Evolutionary conservation across 2,797 vertebrate genomes (phyloP).

Genomic region (Yasuhikotakia modesta): DNA sequence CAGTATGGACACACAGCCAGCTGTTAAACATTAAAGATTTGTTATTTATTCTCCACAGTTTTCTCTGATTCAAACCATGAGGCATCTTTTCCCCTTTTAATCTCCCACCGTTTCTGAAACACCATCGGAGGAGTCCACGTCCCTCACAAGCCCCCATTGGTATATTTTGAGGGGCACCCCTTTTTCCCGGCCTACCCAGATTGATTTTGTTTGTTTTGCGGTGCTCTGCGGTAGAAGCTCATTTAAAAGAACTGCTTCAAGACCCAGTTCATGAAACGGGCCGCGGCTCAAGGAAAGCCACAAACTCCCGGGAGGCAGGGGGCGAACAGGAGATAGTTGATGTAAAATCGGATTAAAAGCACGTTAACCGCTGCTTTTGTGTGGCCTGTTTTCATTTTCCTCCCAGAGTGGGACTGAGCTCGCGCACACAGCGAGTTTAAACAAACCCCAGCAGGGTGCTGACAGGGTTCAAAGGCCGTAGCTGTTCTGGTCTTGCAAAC

Average conservation of each 20-base stretch:
- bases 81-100: constrained; percentile 81
- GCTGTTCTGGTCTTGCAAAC: background rate
- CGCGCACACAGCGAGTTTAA: constrained; percentile 35
- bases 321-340: constrained; percentile 21
- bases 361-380: constrained; percentile 19
- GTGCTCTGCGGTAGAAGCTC: constrained; percentile 17
- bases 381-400: constrained; percentile 29
- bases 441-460: constrained; percentile 38
- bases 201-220: constrained; percentile 39
- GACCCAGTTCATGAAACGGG: constrained; percentile 26
- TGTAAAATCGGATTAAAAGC: constrained; percentile 37
- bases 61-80: constrained; percentile 74
- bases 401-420: constrained; percentile 13
- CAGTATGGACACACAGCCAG: constrained; percentile 67
- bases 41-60: constrained; percentile 70
- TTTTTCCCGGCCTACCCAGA: constrained; percentile 7
- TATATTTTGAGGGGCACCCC: constrained; percentile 50
- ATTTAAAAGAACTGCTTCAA: constrained; percentile 33
- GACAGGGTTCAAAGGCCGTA: constrained; percentile 37
- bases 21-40: constrained; percentile 79
- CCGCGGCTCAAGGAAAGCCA: constrained; percentile 36
- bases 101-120: constrained; percentile 64
- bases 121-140: constrained; percentile 61
- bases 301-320: constrained; percentile 14
- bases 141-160: constrained; percentile 68